phyloP scores from a whole-genome alignment of 2,888 invertebrate species.

The Anticlea derivata region DNA sequence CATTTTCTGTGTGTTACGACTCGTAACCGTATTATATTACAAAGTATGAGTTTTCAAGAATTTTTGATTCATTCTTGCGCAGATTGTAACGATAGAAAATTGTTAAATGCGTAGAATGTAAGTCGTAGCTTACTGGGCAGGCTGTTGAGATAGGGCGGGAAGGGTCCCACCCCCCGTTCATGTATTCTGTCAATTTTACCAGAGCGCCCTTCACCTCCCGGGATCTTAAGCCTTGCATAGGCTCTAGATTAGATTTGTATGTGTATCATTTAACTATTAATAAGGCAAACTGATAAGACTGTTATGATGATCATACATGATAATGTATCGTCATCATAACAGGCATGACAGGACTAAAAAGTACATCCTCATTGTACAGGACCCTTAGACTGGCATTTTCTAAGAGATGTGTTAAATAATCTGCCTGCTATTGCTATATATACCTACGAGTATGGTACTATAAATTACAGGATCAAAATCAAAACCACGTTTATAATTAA shows the following conservation, averaged over 20 bases:
- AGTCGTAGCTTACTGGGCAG: slow-evolving; percentile 61
- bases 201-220: slow-evolving; percentile 48
- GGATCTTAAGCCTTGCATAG: slow-evolving; percentile 54
- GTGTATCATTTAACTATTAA: slow-evolving; percentile 54
- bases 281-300: no score
- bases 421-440: no score
- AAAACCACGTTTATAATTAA: no score
- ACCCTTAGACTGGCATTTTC: no score
- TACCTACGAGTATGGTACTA: no score
- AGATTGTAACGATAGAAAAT: slow-evolving; percentile 36
- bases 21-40: slow-evolving; percentile 40
- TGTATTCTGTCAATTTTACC: slow-evolving; percentile 76
- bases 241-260: slow-evolving; percentile 72
- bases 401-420: no score
- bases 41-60: slow-evolving; percentile 29
- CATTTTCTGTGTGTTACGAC: slow-evolving; percentile 53
- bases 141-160: slow-evolving; percentile 70
- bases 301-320: no score
- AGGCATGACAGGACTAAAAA: no score
- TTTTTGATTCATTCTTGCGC: slow-evolving; percentile 23
- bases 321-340: no score
- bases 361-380: no score
- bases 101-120: slow-evolving; percentile 47
- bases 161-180: slow-evolving; percentile 61
- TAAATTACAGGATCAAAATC: no score